Base-by-base conservation (phyloP, 2,797 vertebrate species). In the Balearica regulorum region DNA sequence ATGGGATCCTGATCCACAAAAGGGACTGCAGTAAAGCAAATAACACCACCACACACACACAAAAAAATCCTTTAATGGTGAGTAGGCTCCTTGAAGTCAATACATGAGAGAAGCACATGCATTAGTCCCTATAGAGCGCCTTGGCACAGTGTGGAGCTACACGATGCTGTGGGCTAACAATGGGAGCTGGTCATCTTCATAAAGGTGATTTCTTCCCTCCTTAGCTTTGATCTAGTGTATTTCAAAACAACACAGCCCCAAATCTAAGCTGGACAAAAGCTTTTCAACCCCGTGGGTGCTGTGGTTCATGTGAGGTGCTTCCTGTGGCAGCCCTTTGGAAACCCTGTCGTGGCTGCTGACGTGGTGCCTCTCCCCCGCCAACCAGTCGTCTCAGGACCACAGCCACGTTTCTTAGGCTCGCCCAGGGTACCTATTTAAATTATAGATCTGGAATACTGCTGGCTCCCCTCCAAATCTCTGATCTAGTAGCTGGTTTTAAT, bases 401-500 rank as follows among this genome's bases (percentile, higher is more conserved):
- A 70, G 44, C 35, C 64, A 68, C 43, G 76, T 71, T 93, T 68
- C 78, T 71, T 37, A 83, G 78, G 61, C 78, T 94, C 3, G 5
- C 87, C 49, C 65, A 80, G 37, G 33, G 57, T 96, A 93, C 64
- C 86, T 89, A 62, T 93, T 95, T 96, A 94, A 97, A 95, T 97
- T 97, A 94, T 91, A 94, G 89, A 95, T 96, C 93, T 93, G 72
- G 69, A 90, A 90, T 95, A 65, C 33, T 14, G 8, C 90, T 97
- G 95, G 95, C 90, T 90, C 21, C 49, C 57, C 85, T 96, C 94
- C 95, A 97, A 94, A 96, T 96, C 95, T 94, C 90, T 92, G 94
- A 96, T 94, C 92, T 95, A 92, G 83, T 91, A 97, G 95, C 95
- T 96, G 95, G 86, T 96, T 97, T 97, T 96, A 97, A 92, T 97